Evolutionary conservation across 2,888 invertebrate species (phyloP).

Genomic region (Athalia rosae): DNA sequence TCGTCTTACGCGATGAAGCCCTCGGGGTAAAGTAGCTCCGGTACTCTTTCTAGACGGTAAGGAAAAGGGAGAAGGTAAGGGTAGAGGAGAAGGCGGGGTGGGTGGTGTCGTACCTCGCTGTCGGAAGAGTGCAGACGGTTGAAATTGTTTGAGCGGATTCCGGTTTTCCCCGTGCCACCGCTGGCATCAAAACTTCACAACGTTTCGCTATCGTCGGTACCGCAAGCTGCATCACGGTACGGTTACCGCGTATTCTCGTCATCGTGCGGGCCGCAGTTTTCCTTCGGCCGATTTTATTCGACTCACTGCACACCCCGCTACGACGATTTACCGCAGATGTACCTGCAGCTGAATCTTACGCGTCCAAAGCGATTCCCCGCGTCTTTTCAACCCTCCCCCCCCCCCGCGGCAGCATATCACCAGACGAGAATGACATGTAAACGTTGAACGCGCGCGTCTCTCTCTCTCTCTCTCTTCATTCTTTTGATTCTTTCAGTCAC

Average conservation of each 20-base stretch:
- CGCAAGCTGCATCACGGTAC: not conserved
- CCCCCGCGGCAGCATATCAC: no score
- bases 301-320: no score
- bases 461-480: not conserved
- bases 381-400: no score
- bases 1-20: conserved; percentile 62
- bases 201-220: not conserved
- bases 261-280: no score
- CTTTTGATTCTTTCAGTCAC: not conserved
- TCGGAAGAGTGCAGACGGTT: conserved; percentile 27
- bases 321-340: no score
- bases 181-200: not conserved
- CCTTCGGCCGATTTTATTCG: no score
- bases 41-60: not conserved
- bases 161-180: conserved; percentile 2
- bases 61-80: no score
- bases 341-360: no score
- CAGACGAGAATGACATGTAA: no score
- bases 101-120: not conserved
- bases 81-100: no score
- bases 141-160: conserved; percentile 53
- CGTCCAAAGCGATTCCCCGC: no score
- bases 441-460: not conserved
- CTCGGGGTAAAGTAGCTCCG: conserved; percentile 24
- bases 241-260: no score